Evolutionary conservation across 2,888 invertebrate species (phyloP).

Genomic region (Tinea semifulvella): DNA sequence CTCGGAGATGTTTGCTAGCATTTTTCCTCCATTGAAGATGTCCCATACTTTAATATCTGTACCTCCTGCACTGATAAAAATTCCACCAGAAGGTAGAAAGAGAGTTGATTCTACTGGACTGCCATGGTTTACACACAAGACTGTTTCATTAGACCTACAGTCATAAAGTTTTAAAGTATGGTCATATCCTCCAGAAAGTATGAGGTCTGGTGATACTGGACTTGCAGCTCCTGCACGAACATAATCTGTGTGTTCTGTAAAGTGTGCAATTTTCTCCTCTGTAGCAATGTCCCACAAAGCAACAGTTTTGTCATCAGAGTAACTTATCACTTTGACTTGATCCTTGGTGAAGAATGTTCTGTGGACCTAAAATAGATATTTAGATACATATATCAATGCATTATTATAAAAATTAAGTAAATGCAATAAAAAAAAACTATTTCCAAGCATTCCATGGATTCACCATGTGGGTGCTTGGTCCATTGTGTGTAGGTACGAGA

Average conservation of each 20-base stretch:
- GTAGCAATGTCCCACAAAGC: conserved; percentile 92
- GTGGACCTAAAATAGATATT: conserved; percentile 68
- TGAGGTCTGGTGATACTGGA: conserved; percentile 76
- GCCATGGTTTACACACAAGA: conserved; percentile 84
- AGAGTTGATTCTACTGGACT: conserved; percentile 89
- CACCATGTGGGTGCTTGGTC: no score
- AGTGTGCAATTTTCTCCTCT: conserved; percentile 75
- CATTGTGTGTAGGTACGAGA: no score
- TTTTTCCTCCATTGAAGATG: conserved; percentile 84
- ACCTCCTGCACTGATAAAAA: conserved; percentile 92
- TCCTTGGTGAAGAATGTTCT: conserved; percentile 83
- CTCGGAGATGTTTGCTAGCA: conserved; percentile 84
- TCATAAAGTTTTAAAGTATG: conserved; percentile 90
- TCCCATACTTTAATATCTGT: conserved; percentile 95
- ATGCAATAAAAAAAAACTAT: no score
- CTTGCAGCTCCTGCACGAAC: conserved; percentile 85
- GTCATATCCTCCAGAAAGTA: conserved; percentile 91
- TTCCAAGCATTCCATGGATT: no score
- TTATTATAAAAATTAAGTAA: no score
- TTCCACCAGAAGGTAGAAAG: conserved; percentile 88
- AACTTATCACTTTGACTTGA: conserved; percentile 82
- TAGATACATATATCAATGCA: no score
- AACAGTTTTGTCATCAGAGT: conserved; percentile 90
- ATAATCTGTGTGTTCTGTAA: conserved; percentile 80
- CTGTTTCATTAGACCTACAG: conserved; percentile 73